Evolutionary conservation across 2,797 vertebrate genomes (phyloP).

Genomic region (Sebastes melanostomus): DNA sequence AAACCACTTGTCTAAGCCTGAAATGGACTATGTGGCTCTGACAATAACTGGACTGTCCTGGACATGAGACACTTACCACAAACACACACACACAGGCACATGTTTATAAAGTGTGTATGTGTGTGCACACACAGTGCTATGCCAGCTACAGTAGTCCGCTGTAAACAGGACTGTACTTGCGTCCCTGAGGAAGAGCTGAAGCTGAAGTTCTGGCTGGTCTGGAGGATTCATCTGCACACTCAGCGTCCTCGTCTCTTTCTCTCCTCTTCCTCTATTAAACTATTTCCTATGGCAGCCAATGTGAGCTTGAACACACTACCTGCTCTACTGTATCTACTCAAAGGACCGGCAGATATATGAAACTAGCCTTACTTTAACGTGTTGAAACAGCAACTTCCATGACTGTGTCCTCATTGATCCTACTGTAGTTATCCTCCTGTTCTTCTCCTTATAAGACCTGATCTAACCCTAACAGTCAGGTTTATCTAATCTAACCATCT

Average conservation of each 20-base stretch:
- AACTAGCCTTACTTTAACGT: slow-evolving; percentile 1
- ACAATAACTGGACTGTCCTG: not conserved
- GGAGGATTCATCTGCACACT: not conserved
- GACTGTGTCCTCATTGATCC: not conserved
- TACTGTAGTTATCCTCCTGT: not conserved
- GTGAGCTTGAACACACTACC: not conserved
- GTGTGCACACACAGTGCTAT: not conserved
- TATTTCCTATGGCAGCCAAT: not conserved
- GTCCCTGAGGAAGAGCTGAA: not conserved
- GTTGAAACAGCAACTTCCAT: slow-evolving; percentile 5
- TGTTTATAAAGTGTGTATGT: not conserved
- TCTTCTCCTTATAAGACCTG: too few relatives aligned
- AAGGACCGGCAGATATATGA: not conserved
- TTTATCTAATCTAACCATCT: not conserved
- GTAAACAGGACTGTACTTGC: not conserved
- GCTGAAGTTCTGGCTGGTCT: not conserved
- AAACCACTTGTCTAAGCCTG: too few relatives aligned
- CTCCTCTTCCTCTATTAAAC: not conserved
- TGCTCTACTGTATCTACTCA: not conserved
- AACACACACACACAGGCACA: not conserved
- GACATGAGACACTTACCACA: not conserved
- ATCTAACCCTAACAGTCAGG: not conserved
- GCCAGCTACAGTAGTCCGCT: not conserved
- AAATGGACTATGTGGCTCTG: too few relatives aligned
- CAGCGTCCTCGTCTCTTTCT: too few relatives aligned